Conservation (phyloP, 2,113 vertebrate genomes). For the Pseudorasbora parva region DNA sequence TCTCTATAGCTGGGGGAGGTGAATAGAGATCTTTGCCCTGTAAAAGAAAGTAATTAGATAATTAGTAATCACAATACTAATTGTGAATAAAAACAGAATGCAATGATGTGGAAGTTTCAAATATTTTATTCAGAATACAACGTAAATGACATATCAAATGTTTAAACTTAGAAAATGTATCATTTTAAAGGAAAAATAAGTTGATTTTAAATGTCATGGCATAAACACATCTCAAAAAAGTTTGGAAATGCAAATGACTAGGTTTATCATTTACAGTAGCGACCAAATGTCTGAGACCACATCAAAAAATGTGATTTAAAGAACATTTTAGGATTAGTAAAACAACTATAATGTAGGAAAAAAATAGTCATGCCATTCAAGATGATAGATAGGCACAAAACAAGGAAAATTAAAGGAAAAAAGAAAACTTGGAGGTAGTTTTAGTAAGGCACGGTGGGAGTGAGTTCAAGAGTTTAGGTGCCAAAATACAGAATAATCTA, state of each 20-base stretch:
- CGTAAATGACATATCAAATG: too few species aligned
- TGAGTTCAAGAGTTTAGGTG: background rate
- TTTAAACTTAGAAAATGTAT: too few species aligned
- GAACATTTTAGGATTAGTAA: background rate
- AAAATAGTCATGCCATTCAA: background rate
- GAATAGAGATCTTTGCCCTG: slow-evolving; percentile 70
- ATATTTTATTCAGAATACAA: too few species aligned
- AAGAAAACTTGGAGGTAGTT: background rate
- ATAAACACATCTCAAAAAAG: too few species aligned
- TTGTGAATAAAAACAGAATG: too few species aligned
- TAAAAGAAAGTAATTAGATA: slow-evolving; percentile 42
- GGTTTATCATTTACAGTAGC: background rate
- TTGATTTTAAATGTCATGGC: too few species aligned
- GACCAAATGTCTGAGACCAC: background rate
- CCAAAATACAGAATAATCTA: background rate
- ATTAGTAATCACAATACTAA: too few species aligned
- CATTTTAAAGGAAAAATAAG: too few species aligned
- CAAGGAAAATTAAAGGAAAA: background rate
- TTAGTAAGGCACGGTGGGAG: background rate
- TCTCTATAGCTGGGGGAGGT: slow-evolving; percentile 62
- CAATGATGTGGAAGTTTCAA: too few species aligned
- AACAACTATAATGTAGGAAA: too few species aligned
- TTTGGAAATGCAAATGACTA: background rate
- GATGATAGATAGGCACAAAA: background rate
- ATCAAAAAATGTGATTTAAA: background rate